Evolutionary conservation across 1,140 invertebrate genomes (phyloP).

Genomic region (Zaprionus davidi): DNA sequence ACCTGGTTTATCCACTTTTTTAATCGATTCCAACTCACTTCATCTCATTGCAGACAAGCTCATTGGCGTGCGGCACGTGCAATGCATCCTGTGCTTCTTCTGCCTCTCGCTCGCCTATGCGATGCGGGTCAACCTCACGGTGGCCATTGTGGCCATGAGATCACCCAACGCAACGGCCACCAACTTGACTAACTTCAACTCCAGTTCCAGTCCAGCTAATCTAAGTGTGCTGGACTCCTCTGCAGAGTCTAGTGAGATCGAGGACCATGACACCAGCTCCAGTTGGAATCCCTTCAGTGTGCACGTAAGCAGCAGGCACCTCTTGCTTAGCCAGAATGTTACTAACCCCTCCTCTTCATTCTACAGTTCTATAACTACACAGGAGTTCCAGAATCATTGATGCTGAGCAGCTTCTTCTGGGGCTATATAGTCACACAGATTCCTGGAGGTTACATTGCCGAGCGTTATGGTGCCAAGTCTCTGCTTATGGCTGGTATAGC

Average conservation of each 20-base stretch:
- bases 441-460: conserved; percentile 74
- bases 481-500: conserved; percentile 62
- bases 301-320: conserved; percentile 16
- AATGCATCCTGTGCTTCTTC: conserved; percentile 88
- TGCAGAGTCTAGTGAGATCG: not conserved
- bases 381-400: conserved; percentile 40
- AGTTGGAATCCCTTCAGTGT: not conserved
- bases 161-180: conserved; percentile 45
- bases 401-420: conserved; percentile 88
- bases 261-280: not conserved
- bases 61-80: conserved; percentile 87
- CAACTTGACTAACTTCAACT: not conserved
- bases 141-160: conserved; percentile 86
- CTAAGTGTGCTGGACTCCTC: not conserved
- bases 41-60: conserved; percentile 62
- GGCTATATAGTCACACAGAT: conserved; percentile 78
- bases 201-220: not conserved
- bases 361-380: conserved; percentile 45
- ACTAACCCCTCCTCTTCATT: not conserved
- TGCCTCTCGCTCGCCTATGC: conserved; percentile 87
- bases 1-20: not conserved
- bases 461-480: conserved; percentile 86
- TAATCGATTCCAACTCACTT: not conserved
- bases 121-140: conserved; percentile 88
- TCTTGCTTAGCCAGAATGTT: too few species aligned